A percentile compares a stretch with the other conserved stretches of the same genome.
phyloP scores from a whole-genome alignment of 92 coral and sea anemone genomes.

The Parazoanthus atlanticus region DNA sequence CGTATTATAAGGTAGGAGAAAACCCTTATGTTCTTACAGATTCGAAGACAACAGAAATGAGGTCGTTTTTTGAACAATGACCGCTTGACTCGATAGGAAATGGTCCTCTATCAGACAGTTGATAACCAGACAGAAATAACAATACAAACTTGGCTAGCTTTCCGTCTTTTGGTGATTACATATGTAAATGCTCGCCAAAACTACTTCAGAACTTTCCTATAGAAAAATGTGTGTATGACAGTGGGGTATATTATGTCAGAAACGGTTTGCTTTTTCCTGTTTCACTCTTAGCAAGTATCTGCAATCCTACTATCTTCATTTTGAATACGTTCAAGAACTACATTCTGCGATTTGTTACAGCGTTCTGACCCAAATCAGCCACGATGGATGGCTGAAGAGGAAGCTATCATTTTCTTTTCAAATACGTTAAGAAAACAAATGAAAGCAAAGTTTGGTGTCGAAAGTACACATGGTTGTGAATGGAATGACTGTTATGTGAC shows the following conservation, averaged over 20 bases:
- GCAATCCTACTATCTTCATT: neutral
- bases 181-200: neutral
- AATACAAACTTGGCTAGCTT: neutral
- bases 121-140: neutral
- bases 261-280: neutral
- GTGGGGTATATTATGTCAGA: neutral
- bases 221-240: neutral
- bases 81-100: neutral
- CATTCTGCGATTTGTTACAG: neutral
- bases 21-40: neutral
- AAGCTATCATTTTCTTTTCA: neutral
- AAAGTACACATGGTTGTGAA: neutral
- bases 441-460: conserved; percentile 11
- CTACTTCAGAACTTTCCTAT: neutral
- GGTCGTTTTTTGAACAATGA: neutral
- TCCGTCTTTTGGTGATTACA: neutral
- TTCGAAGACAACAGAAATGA: neutral
- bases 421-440: conserved; percentile 27
- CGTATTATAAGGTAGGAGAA: neutral
- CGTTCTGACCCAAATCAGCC: neutral
- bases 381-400: neutral
- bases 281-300: neutral
- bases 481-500: conserved; percentile 16
- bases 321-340: too few relatives aligned
- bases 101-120: neutral